phyloP scores from a whole-genome alignment of 2,113 vertebrate species.

The Catagonus wagneri region DNA sequence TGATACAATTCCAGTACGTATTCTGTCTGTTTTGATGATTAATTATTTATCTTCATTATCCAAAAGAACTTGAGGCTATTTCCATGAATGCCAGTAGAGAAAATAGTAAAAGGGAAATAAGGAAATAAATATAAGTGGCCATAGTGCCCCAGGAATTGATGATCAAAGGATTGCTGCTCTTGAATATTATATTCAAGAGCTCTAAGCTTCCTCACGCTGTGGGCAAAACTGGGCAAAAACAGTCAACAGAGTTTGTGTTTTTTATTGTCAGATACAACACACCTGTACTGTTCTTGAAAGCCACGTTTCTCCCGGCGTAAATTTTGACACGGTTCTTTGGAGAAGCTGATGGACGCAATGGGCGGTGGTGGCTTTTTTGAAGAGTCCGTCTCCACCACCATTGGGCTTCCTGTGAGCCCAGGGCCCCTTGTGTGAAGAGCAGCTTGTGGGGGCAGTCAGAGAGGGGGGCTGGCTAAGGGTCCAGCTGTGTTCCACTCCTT shows the following conservation, averaged over 20 bases:
- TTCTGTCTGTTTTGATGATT: neutral
- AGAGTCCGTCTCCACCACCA: fast-evolving
- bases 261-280: neutral
- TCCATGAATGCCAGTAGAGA: neutral
- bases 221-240: neutral
- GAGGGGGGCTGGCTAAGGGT: too few relatives aligned
- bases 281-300: neutral
- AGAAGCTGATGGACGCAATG: neutral
- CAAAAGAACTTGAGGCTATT: neutral
- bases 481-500: too few relatives aligned
- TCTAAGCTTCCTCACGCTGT: neutral
- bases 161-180: fast-evolving
- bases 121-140: fast-evolving
- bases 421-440: fast-evolving
- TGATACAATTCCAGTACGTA: neutral
- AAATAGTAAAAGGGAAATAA: too few relatives aligned
- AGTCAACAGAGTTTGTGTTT: neutral
- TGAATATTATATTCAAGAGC: fast-evolving
- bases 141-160: too few relatives aligned
- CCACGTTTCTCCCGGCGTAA: neutral
- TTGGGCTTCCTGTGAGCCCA: neutral
- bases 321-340: neutral
- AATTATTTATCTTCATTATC: neutral
- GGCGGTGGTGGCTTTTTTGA: fast-evolving
- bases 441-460: fast-evolving